Evolutionary conservation across 1,140 invertebrate genomes (phyloP).

Genomic region (Riptortus pedestris): DNA sequence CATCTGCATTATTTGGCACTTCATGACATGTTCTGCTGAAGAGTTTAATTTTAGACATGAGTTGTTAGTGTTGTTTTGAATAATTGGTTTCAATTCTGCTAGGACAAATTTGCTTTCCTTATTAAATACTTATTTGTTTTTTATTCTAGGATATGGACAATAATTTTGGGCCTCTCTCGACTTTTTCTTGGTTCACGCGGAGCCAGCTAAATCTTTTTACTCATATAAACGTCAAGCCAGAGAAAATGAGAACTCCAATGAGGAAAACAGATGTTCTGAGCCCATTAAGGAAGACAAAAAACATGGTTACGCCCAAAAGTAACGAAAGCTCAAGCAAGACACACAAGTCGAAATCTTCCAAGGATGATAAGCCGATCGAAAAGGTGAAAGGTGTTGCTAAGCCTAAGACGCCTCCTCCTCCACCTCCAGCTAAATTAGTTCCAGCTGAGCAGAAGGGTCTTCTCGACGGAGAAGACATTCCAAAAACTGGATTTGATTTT

Average conservation of each 20-base stretch:
- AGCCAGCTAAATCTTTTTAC: conserved; percentile 57
- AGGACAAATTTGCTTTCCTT: too few species aligned
- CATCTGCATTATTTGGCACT: too few species aligned
- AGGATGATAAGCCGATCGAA: neutral
- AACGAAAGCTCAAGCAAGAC: neutral
- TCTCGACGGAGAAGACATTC: conserved; percentile 29
- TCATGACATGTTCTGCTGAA: too few species aligned
- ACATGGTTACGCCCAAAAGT: neutral
- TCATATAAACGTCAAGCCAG: conserved; percentile 22
- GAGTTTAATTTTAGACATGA: too few species aligned
- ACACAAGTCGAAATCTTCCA: neutral
- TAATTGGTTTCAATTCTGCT: too few species aligned
- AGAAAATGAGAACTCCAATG: conserved; percentile 20
- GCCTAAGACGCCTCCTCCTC: conserved; percentile 29
- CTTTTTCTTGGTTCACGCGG: conserved; percentile 66
- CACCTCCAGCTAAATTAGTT: conserved; percentile 22
- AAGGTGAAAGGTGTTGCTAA: conserved; percentile 20
- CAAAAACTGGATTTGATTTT: conserved; percentile 33
- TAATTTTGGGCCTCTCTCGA: conserved; percentile 62
- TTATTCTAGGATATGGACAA: conserved; percentile 36
- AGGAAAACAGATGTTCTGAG: conserved; percentile 25
- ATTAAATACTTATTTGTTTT: too few species aligned
- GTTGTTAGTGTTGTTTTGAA: too few species aligned
- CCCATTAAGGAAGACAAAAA: conserved; percentile 13
- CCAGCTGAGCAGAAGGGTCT: conserved; percentile 22